Percentiles rank a stretch among this genome's conserved stretches.
Conservation (phyloP, 23 tunicate genomes). For the Halocynthia aurantium region DNA sequence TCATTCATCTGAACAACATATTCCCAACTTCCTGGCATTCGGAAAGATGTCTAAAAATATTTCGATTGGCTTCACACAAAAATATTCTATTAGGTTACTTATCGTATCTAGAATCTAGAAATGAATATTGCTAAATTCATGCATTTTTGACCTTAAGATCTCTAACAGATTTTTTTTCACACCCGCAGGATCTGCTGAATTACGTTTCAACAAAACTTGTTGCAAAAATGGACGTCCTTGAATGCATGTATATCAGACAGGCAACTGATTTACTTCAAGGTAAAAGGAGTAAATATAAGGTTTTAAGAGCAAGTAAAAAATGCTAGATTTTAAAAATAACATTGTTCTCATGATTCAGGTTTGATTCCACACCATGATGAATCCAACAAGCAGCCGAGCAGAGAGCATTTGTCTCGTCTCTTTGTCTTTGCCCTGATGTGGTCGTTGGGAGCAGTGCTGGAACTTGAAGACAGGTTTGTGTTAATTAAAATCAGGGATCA, state of each 20-base stretch:
- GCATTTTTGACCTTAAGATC: not conserved
- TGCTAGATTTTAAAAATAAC: not conserved
- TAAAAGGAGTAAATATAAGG: not conserved
- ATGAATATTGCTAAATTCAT: too few relatives aligned
- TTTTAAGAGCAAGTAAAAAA: not conserved
- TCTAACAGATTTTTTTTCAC: not conserved
- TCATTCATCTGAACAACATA: not conserved
- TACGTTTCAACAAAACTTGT: conserved; percentile 63
- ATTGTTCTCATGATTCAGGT: too few relatives aligned
- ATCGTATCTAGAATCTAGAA: too few relatives aligned
- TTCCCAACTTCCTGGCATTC: too few relatives aligned
- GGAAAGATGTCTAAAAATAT: too few relatives aligned
- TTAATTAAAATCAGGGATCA: too few relatives aligned
- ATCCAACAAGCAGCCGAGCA: conserved; percentile 13
- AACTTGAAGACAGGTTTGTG: conserved; percentile 58
- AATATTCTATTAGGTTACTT: not conserved
- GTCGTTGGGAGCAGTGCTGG: conserved; percentile 79
- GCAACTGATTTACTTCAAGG: conserved; percentile 72
- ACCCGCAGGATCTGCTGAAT: conserved; percentile 42
- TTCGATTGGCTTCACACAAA: not conserved
- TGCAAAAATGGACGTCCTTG: conserved; percentile 75
- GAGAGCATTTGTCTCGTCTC: conserved; percentile 36
- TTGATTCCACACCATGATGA: conserved; percentile 62
- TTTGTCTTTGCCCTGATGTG: conserved; percentile 81
- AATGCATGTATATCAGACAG: conserved; percentile 89